Evolutionary conservation across 2,888 invertebrate species (phyloP), one percentile per base, ranked within the genome.

Genomic region (Acanthosepion pharaonis): DNA sequence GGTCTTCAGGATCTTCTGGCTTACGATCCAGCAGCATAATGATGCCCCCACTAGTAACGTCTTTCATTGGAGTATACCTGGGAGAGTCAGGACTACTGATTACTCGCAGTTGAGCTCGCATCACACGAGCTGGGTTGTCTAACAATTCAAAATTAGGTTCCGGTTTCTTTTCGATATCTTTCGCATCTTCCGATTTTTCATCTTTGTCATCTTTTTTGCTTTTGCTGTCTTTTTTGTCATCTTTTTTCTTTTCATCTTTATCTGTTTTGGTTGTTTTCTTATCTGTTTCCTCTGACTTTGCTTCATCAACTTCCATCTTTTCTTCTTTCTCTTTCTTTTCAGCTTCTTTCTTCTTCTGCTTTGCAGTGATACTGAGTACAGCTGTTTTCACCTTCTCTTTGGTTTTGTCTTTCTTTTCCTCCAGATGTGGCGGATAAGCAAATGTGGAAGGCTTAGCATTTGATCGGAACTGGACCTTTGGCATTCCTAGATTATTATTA

Each of bases 361-460:
- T 98, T 0, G 99, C 99, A 0, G 99, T 99, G 96, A 99, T 99
- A 97, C 99, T 99, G 94, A 99, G 98, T 3, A 99, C 99, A 2
- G 99, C 99, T 11, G 99, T 99, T 95, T 99, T 99, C 5, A 99
- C 99, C 97, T 99, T 99, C 97, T 99, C 99, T 78, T 99, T 98
- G 97, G 99, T 99, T 97, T 99, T 99, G 91, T 99, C 99, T 98
- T 99, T 99, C 98, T 99, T 99, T 97, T 99, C 99, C 98, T 99
- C 99, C 94, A 99, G 98, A 0, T 99, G 98, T 20, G 99, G 99
- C 0, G 99, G 99, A 97, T 99, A 99, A 0, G 99, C 99, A 97
- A 99, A 99, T 49, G 98, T 98, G 3, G 99, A 99, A 15, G 99
- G 99, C 97, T 99, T 99, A 0, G 99, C 99, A 97, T 98, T 99